Percentiles rank a stretch among this genome's conserved stretches.
phyloP scores from a whole-genome alignment of 30 jellyfish, hydroid and myxozoan genomes.

The Euphysa ruthae region DNA sequence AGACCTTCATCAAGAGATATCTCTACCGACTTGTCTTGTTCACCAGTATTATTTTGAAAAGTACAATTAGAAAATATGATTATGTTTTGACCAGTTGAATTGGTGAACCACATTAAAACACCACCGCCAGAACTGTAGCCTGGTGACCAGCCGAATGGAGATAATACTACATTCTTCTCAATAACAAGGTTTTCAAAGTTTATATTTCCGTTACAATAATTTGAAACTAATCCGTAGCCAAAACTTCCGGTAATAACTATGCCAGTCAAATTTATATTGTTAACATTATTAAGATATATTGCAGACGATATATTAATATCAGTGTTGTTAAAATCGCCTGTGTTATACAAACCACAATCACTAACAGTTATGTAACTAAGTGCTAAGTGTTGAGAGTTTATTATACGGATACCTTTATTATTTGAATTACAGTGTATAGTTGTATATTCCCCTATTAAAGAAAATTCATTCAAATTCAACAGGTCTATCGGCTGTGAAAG shows the following conservation, averaged over 20 bases:
- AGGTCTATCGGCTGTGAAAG: neutral
- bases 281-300: neutral
- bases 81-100: neutral
- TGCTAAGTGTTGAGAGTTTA: too few relatives aligned
- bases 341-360: too few relatives aligned
- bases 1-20: neutral
- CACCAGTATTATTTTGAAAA: neutral
- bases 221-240: conserved; percentile 10
- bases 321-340: too few relatives aligned
- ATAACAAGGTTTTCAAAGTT: neutral
- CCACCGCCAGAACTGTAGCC: conserved; percentile 23
- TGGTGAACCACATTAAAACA: neutral
- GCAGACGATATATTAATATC: conserved; percentile 27
- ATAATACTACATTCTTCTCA: neutral
- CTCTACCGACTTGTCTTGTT: neutral
- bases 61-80: neutral
- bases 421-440: neutral
- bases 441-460: neutral
- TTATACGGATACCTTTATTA: too few relatives aligned
- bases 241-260: neutral
- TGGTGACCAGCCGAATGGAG: too few relatives aligned
- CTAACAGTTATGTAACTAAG: too few relatives aligned
- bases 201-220: neutral
- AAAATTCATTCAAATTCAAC: neutral
- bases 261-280: neutral